A percentile compares a stretch with the other conserved stretches of the same genome.
Evolutionary conservation across 2,797 vertebrate genomes (phyloP).

Genomic region (Gallinago stenura): DNA sequence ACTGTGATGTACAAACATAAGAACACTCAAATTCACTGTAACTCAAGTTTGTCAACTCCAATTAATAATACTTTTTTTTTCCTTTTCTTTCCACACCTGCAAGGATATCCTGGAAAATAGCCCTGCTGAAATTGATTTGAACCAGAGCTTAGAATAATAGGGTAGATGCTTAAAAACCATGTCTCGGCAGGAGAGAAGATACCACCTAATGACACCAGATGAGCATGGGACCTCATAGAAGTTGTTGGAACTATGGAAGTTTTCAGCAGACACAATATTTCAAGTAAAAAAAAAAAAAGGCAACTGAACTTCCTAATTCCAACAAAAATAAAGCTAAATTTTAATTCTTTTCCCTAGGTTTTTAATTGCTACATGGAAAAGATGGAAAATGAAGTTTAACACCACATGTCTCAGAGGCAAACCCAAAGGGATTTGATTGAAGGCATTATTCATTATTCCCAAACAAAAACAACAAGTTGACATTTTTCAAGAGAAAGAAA

Average conservation of each 20-base stretch:
- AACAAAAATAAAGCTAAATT: not conserved
- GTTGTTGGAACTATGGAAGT: not conserved
- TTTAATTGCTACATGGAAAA: not conserved
- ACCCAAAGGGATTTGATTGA: not conserved
- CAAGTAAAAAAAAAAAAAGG: not conserved
- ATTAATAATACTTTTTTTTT: not conserved
- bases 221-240: not conserved
- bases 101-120: not conserved
- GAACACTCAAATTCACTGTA: not conserved
- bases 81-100: too few relatives aligned
- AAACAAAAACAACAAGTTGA: conserved; percentile 1
- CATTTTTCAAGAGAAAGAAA: not conserved
- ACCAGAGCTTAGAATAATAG: not conserved
- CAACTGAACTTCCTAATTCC: not conserved
- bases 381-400: not conserved
- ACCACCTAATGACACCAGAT: not conserved
- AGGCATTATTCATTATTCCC: not conserved
- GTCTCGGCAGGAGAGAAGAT: not conserved
- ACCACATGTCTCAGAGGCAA: not conserved
- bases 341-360: not conserved
- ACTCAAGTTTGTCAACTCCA: not conserved
- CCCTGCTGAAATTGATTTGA: not conserved
- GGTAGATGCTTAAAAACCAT: not conserved
- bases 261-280: not conserved
- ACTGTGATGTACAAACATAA: not conserved